These are phyloP conservation scores for Cheilosia impressa DNA, from an alignment of 2,888 invertebrate species.

Conservation along the genomic window DNA sequence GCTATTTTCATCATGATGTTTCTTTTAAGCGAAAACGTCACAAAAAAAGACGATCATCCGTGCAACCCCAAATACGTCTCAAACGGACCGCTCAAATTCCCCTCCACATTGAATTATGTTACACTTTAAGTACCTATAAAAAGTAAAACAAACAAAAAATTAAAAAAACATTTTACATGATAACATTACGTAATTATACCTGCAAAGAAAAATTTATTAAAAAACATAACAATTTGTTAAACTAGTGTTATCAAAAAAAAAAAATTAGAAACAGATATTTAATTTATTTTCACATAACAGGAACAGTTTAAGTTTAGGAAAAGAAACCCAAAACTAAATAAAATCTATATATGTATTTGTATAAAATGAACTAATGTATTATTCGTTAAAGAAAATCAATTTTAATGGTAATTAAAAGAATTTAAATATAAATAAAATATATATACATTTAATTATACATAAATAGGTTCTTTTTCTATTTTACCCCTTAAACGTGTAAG, in stretches of 20 bases:
- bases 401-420: slow-evolving; percentile 57
- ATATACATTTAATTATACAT: slow-evolving; percentile 57
- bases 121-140: slow-evolving; percentile 73
- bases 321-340: slow-evolving; percentile 1
- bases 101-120: slow-evolving; percentile 35
- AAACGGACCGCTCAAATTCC: background rate
- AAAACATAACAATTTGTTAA: slow-evolving; percentile 35
- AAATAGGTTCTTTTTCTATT: slow-evolving; percentile 74
- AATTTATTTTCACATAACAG: slow-evolving; percentile 48
- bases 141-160: slow-evolving; percentile 6
- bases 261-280: slow-evolving; percentile 47
- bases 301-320: slow-evolving; percentile 26
- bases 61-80: background rate
- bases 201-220: slow-evolving; percentile 42
- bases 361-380: slow-evolving; percentile 29
- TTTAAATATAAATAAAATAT: slow-evolving; percentile 62
- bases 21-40: no score
- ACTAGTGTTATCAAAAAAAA: slow-evolving; percentile 19
- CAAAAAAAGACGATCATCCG: no score
- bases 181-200: slow-evolving; percentile 42
- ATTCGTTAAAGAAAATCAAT: slow-evolving; percentile 47
- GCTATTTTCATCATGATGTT: no score
- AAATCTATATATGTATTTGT: slow-evolving; percentile 24
- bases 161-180: slow-evolving; percentile 48
- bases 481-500: slow-evolving; percentile 68